Evolutionary conservation across 2,888 invertebrate genomes (phyloP).

Genomic region (Protula sp.): DNA sequence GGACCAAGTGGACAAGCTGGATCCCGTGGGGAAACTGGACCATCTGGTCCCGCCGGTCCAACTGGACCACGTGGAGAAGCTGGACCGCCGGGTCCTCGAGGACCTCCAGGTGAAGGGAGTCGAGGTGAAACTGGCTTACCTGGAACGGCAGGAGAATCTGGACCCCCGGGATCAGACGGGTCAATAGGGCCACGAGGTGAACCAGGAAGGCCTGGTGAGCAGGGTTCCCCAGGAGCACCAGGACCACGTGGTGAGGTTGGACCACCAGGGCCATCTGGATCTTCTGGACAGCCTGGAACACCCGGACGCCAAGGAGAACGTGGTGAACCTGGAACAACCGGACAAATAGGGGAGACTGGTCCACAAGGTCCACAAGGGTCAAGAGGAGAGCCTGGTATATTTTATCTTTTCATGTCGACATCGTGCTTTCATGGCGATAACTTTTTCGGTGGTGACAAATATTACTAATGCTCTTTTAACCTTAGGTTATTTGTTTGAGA

Average conservation of each 20-base stretch:
- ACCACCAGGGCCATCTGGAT: slow-evolving; percentile 26
- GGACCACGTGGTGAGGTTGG: slow-evolving; percentile 8
- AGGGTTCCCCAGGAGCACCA: slow-evolving; percentile 12
- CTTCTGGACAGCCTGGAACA: slow-evolving; percentile 15
- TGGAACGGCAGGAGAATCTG: slow-evolving; percentile 13
- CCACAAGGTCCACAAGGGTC: slow-evolving; percentile 8
- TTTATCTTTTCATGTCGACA: too few relatives aligned
- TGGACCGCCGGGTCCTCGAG: slow-evolving; percentile 41
- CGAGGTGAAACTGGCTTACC: slow-evolving; percentile 9
- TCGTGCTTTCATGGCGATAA: too few relatives aligned
- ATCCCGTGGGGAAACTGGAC: slow-evolving; percentile 1
- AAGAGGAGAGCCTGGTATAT: too few relatives aligned
- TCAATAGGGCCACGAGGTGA: slow-evolving; percentile 53
- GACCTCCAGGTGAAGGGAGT: too few relatives aligned
- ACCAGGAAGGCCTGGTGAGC: slow-evolving; percentile 7
- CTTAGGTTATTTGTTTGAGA: too few relatives aligned
- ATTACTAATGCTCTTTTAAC: too few relatives aligned
- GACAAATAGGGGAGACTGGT: slow-evolving; percentile 17
- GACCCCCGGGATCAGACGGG: not conserved
- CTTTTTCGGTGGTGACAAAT: too few relatives aligned
- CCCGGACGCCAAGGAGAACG: slow-evolving; percentile 16
- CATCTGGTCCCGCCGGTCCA: slow-evolving; percentile 4
- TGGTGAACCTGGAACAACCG: slow-evolving; percentile 17
- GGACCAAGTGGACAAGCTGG: slow-evolving; percentile 7
- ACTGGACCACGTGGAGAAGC: slow-evolving; percentile 5